Evolutionary conservation across 1,140 invertebrate genomes (phyloP).

Genomic region (Bicyclus anynana): DNA sequence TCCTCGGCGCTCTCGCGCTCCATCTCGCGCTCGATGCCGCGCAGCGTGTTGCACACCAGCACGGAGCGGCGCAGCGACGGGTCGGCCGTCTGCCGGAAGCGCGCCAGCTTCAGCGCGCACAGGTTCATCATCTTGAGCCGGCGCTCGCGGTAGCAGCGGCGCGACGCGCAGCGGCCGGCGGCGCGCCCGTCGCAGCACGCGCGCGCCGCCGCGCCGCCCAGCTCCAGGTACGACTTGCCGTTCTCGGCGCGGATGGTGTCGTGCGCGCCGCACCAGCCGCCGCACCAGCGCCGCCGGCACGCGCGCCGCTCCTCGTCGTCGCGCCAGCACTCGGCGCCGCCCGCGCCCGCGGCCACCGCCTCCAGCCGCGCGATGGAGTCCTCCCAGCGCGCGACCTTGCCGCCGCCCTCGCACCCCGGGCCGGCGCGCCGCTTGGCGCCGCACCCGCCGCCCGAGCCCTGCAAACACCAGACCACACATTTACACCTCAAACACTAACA

Average conservation of each 20-base stretch:
- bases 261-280: constrained; percentile 79
- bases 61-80: constrained; percentile 94
- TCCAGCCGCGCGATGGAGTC: constrained; percentile 74
- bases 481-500: too few species aligned
- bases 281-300: constrained; percentile 67
- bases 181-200: constrained; percentile 86
- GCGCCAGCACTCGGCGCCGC: constrained; percentile 71
- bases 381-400: constrained; percentile 74
- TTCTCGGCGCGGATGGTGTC: constrained; percentile 93
- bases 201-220: constrained; percentile 84
- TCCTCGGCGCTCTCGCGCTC: constrained; percentile 84
- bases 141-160: constrained; percentile 88
- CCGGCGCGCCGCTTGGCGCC: constrained; percentile 72
- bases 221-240: constrained; percentile 92
- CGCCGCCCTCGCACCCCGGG: constrained; percentile 65
- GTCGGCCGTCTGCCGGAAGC: constrained; percentile 91
- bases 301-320: constrained; percentile 67
- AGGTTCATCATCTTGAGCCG: constrained; percentile 93
- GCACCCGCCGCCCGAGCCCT: constrained; percentile 74
- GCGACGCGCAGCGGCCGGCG: constrained; percentile 85
- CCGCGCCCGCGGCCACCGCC: constrained; percentile 73
- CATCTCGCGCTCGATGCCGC: constrained; percentile 94
- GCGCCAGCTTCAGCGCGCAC: constrained; percentile 94
- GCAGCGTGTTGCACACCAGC: constrained; percentile 95
- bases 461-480: constrained; percentile 43